phyloP scores from a whole-genome alignment of 2,113 vertebrate genomes.

The Gopherus evgoodei region DNA sequence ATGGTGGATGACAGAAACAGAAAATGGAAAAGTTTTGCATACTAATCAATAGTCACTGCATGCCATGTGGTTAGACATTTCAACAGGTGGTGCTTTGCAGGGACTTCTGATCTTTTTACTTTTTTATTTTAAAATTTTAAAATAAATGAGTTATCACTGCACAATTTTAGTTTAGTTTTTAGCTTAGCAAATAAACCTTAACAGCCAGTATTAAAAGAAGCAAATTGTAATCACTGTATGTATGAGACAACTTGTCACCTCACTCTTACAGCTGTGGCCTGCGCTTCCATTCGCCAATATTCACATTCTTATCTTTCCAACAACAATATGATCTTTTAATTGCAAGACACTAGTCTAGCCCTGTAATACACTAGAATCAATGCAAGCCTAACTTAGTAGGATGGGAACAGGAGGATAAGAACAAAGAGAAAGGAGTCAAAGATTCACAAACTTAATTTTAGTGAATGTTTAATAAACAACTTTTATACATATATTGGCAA shows the following conservation, averaged over 20 bases:
- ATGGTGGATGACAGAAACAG: neutral
- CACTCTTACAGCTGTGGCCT: neutral
- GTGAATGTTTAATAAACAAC: neutral
- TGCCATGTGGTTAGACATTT: neutral
- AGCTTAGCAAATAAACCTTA: neutral
- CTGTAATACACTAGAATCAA: neutral
- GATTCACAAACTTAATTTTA: neutral
- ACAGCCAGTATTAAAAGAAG: neutral
- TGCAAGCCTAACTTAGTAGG: neutral
- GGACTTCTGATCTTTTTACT: neutral
- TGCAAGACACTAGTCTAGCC: neutral
- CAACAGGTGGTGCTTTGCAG: neutral
- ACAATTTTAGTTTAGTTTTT: neutral
- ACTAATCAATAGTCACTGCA: too few species aligned
- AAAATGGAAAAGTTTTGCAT: neutral
- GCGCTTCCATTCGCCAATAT: slow-evolving; percentile 6
- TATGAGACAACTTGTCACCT: neutral
- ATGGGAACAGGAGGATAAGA: neutral
- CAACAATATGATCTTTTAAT: neutral
- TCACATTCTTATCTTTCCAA: neutral
- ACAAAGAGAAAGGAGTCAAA: neutral
- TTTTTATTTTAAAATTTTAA: neutral
- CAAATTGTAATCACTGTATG: neutral
- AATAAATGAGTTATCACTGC: neutral
- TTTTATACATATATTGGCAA: neutral